Percentiles rank a stretch among this genome's conserved stretches.
Conservation (phyloP, 1,140 invertebrate species). For the Diabrotica undecimpunctata region DNA sequence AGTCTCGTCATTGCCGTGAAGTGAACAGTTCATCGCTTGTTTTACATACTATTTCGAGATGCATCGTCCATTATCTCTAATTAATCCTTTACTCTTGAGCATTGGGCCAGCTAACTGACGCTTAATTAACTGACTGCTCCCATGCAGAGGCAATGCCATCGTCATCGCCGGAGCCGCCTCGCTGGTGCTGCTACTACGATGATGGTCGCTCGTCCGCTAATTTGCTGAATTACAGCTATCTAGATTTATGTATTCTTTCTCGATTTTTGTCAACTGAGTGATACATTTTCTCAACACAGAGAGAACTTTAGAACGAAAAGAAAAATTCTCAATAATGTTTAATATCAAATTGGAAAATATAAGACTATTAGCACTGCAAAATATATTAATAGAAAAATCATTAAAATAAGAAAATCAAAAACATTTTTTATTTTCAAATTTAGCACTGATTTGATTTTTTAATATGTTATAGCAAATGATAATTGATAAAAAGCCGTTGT, state of each 20-base stretch:
- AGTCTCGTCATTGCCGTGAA: background rate
- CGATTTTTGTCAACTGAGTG: background rate
- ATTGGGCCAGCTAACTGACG: slow-evolving; percentile 29
- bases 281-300: no score
- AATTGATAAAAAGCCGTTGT: no score
- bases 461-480: no score
- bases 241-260: slow-evolving; percentile 28
- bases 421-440: no score
- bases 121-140: slow-evolving; percentile 34
- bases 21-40: background rate
- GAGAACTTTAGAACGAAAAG: no score
- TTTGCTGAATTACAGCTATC: slow-evolving; percentile 32
- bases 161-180: background rate
- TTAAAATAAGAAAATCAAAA: no score
- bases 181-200: background rate
- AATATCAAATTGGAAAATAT: no score
- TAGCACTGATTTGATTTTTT: no score
- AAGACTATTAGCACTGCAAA: no score
- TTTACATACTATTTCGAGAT: slow-evolving; percentile 2
- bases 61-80: slow-evolving; percentile 26
- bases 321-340: no score
- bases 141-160: slow-evolving; percentile 16
- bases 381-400: no score
- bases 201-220: slow-evolving; percentile 23
- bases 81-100: slow-evolving; percentile 31